Evolutionary conservation across 2,888 invertebrate species (phyloP).

Genomic region (Philonicus albiceps): DNA sequence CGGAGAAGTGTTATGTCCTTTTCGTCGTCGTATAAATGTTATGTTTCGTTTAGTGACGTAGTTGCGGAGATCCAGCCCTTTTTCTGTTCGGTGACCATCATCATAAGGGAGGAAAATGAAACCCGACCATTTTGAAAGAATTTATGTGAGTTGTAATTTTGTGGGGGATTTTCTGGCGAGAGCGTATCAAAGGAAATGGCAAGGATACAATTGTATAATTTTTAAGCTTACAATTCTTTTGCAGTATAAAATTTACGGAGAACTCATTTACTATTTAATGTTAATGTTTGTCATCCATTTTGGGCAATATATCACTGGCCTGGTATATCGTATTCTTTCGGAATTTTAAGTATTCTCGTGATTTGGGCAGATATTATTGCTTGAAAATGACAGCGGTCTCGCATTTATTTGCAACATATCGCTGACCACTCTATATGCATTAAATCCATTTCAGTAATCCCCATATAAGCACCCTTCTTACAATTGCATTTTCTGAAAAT

Average conservation of each 20-base stretch:
- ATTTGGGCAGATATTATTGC: neutral
- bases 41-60: constrained; percentile 41
- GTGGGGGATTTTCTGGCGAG: constrained; percentile 24
- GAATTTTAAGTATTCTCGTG: neutral
- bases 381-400: neutral
- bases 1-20: constrained; percentile 36
- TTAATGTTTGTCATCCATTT: neutral
- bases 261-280: neutral
- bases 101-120: constrained; percentile 35
- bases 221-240: neutral
- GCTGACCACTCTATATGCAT: neutral
- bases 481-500: neutral
- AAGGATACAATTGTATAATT: constrained; percentile 30
- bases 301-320: neutral
- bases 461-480: neutral
- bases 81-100: constrained; percentile 40
- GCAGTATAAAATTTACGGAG: neutral
- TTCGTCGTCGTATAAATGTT: constrained; percentile 27
- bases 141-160: constrained; percentile 40
- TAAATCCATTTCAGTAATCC: neutral
- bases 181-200: neutral
- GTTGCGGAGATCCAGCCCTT: constrained; percentile 41
- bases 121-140: constrained; percentile 32
- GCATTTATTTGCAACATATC: neutral
- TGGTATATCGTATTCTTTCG: neutral